phyloP scores from a whole-genome alignment of 2,888 invertebrate species.

The Minunthozetes semirufus region DNA sequence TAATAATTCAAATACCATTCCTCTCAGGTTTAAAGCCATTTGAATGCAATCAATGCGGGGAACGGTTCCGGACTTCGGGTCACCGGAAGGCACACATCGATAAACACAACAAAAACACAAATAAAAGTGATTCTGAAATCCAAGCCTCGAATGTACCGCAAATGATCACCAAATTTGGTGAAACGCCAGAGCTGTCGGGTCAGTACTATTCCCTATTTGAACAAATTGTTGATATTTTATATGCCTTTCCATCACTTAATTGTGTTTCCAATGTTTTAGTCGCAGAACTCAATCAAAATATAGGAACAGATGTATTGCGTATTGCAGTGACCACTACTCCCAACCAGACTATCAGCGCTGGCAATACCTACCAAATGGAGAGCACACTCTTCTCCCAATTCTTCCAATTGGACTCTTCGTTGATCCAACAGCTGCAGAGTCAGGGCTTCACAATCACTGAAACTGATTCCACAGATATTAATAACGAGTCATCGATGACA shows the following conservation, averaged over 20 bases:
- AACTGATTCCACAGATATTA: not conserved
- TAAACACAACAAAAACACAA: constrained; percentile 51
- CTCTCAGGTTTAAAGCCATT: constrained; percentile 67
- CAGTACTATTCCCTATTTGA: too few relatives aligned
- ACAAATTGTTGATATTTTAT: too few relatives aligned
- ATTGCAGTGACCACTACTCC: constrained; percentile 43
- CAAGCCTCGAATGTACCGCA: too few relatives aligned
- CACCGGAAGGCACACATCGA: constrained; percentile 59
- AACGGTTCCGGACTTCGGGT: constrained; percentile 60
- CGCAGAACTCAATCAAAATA: too few relatives aligned
- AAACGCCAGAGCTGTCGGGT: too few relatives aligned
- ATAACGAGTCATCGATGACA: not conserved
- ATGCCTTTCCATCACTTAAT: too few relatives aligned
- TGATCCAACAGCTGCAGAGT: constrained; percentile 51
- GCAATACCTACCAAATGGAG: constrained; percentile 46
- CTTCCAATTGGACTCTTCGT: constrained; percentile 51
- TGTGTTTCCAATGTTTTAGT: too few relatives aligned
- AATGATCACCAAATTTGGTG: too few relatives aligned
- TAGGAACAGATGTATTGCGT: constrained; percentile 46
- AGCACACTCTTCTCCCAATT: constrained; percentile 48
- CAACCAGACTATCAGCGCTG: not conserved
- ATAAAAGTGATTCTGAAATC: not conserved
- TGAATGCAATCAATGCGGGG: constrained; percentile 70
- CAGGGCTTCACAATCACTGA: constrained; percentile 48
- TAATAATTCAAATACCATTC: constrained; percentile 34